Evolutionary conservation across 2,797 vertebrate genomes (phyloP), one percentile per base, ranked within the genome.

Genomic region (Avahi laniger): DNA sequence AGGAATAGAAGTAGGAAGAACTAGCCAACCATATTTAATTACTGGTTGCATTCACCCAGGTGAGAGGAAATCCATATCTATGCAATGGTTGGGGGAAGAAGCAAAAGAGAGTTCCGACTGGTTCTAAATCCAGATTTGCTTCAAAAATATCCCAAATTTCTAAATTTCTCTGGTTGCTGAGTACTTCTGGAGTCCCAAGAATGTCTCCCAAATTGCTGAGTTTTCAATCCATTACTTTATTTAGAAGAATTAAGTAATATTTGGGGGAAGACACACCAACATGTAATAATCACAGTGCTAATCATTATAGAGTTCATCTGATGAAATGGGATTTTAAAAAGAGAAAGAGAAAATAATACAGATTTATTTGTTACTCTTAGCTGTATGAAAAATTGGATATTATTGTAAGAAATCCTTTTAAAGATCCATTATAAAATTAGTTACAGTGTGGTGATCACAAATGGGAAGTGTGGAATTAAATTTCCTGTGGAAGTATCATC

Each of bases 101-200:
- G 80, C 52, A 50, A 75, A 72, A 83, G 15, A 87, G 17, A 73
- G 10, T 75, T 82, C 24, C 82, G 46, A 73, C 10, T 78, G 38
- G 14, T 63, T 94, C 72, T 84, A 84, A 94, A 87, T 43, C 52
- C 43, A 89, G 17, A 78, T 85, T 90, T 96, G 38, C 35, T 15
- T 63, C 20, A 90, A 7, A 89, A 78, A 75, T 73, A 63, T 8
- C 33, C n/a, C 11, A 43, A 80, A 90, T 35, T 80, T 92, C 50
- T 89, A 20, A 17, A 69, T 89, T 83, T 35, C 41, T 24, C 35
- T 87, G 13, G 12, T 93, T 90, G 33, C 76, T 88, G 76, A 54
- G 46, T 85, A 52, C 11, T 76, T 81, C 35, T 84, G 20, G 52
- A 72, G 52, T 83, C 48, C 20, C 38, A 54, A 69, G 18, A 65